A percentile compares a stretch with the other conserved stretches of the same genome.
phyloP scores from a whole-genome alignment of 2,113 vertebrate genomes.

The Psettodes erumei region DNA sequence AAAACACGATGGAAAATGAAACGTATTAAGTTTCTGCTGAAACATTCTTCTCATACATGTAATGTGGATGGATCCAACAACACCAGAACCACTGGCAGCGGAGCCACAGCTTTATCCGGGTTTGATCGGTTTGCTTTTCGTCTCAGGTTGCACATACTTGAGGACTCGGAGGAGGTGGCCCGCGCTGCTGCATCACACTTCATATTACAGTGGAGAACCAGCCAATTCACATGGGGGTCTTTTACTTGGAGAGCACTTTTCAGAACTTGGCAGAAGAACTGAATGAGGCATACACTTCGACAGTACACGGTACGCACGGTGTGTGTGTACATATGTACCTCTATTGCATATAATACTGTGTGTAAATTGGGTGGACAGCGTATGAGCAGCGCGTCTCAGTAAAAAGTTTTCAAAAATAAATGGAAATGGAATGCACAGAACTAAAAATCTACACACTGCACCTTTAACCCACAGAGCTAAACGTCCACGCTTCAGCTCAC shows the following conservation, averaged over 20 bases:
- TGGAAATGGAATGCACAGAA: not conserved
- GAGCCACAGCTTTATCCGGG: not conserved
- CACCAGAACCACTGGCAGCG: not conserved
- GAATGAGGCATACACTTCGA: not conserved
- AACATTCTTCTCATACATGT: not conserved
- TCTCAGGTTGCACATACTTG: constrained; percentile 9
- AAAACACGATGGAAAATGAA: too few species aligned
- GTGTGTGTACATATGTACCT: too few species aligned
- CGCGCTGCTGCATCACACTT: not conserved
- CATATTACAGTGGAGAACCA: not conserved
- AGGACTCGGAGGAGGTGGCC: not conserved
- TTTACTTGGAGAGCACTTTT: not conserved
- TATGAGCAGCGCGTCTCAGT: too few species aligned
- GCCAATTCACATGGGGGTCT: not conserved
- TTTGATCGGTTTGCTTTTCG: constrained; percentile 1
- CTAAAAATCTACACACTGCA: not conserved
- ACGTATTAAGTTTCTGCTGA: not conserved
- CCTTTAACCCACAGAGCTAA: not conserved
- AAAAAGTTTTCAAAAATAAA: too few species aligned
- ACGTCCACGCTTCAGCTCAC: not conserved
- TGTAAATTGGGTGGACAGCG: too few species aligned
- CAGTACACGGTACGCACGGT: too few species aligned
- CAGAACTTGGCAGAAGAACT: constrained; percentile 2
- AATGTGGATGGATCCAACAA: not conserved
- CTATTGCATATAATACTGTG: too few species aligned